Evolutionary conservation across 2,113 vertebrate species (phyloP), one percentile per base, ranked within the genome.

Genomic region (Piaya cayana): DNA sequence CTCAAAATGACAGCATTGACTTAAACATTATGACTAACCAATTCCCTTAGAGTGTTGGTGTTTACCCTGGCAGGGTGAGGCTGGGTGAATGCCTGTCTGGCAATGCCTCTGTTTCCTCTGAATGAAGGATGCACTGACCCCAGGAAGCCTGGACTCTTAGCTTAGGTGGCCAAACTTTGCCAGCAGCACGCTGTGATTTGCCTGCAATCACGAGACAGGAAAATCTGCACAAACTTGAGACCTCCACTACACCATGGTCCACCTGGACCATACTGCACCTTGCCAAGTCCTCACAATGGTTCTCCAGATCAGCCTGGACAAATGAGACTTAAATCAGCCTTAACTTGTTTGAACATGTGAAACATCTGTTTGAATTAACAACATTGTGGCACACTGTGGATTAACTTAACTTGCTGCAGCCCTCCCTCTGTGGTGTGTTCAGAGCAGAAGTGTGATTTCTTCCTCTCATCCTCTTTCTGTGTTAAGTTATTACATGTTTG

Each of bases 321-420:
- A 80, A 58, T 23, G 9, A 43, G 30, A 20, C 26, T 52, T 56
- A 22, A 64, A 36, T 59, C 13, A 68, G 6, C 43, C 17, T 26
- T 23, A 72, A 26, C 25, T 9, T 11, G 27, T 43, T 42, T 42
- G 60, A 55, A 53, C 19, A 43, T 1, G 4, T 34, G 43, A 53
- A 74, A 37, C 16, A 8, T 15, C n/a, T 71, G 37, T 45, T 29
- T 37, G 59, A 59, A 34, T 64, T 27, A 27, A n/a, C 26, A n/a
- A 5, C 2, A 2, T 5, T 1, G 5, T 7, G 52, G 30, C 43
- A 67, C 11, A 5, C 10, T 5, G 25, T 15, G 53, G n/a, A 26
- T 52, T 30, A 30, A 25, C 23, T 63, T 39, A 47, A 36, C 19
- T 15, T 39, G 25, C 64, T 62, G 53, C 45, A 76, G 20, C 29